A percentile compares a stretch with the other conserved stretches of the same genome.
Evolutionary conservation across 2,888 invertebrate genomes (phyloP).

Genomic region (Cosmorhoe ocellata): DNA sequence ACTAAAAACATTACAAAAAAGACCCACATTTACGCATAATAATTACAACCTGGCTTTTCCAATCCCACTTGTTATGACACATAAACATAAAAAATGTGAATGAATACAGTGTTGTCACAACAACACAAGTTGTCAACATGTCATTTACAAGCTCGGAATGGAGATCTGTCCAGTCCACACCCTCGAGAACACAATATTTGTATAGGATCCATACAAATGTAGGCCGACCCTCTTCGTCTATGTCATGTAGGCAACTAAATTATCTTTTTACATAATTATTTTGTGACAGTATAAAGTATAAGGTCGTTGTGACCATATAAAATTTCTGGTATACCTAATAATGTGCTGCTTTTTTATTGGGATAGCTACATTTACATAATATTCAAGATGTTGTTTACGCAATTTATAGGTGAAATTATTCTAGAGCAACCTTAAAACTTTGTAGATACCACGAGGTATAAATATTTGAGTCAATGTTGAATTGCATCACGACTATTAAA

Average conservation of each 20-base stretch:
- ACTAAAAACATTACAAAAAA: not conserved
- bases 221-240: constrained; percentile 18
- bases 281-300: constrained; percentile 15
- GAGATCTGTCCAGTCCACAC: constrained; percentile 25
- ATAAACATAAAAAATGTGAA: no score
- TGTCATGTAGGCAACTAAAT: constrained; percentile 12
- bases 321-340: constrained; percentile 15
- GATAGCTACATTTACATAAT: not conserved
- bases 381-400: constrained; percentile 7
- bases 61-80: constrained; percentile 4
- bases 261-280: constrained; percentile 17
- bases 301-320: constrained; percentile 21
- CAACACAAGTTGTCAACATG: constrained; percentile 25
- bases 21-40: not conserved
- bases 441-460: no score
- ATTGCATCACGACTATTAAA: constrained; percentile 29
- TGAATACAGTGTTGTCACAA: constrained; percentile 15
- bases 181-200: constrained; percentile 18
- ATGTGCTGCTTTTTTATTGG: constrained; percentile 12
- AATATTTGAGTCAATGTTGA: constrained; percentile 30
- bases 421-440: no score
- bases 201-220: constrained; percentile 20
- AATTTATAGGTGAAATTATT: constrained; percentile 4
- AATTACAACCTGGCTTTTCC: not conserved
- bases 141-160: constrained; percentile 24